Evolutionary conservation across 2,113 vertebrate species (phyloP), one percentile per base, ranked within the genome.

Genomic region (Nesoenas mayeri): DNA sequence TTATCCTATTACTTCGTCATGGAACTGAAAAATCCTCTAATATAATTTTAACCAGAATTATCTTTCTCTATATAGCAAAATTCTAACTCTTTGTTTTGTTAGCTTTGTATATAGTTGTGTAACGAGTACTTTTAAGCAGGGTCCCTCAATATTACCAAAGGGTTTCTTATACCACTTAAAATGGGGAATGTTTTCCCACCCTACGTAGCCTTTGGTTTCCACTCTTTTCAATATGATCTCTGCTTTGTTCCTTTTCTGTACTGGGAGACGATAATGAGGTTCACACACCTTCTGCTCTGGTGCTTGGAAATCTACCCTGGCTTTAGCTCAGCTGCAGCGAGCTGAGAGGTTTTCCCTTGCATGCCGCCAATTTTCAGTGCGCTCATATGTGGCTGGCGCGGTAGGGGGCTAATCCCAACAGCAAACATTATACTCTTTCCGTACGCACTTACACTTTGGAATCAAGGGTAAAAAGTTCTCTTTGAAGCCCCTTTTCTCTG

Each of bases 361-460:
- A 83, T 17, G 74, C 72, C 36, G 72, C 89, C 95, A 89, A 91
- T 91, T 92, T 96, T 97, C 95, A 89, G 87, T 82, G 94, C 22
- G 19, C 82, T 97, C 94, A 15, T 96, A 97, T 81, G 75, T 79
- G 92, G 89, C 87, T 91, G 93, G 47, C 85, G 1, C 95, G 9
- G 97, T 94, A 90, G 97, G 97, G 79, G 95, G 90, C 58, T 98
- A 98, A 98, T 98, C 97, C 97, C 94, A 96, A 98, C 88, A 91
- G 96, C 97, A 98, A 98, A 98, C 97, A 98, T 89, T 92, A 95
- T 97, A 97, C 93, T 94, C 94, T 97, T 96, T 97, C 86, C 94
- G 54, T 95, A 96, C 84, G 78, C 85, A 70, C 78, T 90, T 95
- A 89, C 92, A 91, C 92, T 79, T 91, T 96, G 87, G 95, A 97